Percentiles rank a stretch among this genome's conserved stretches.
Evolutionary conservation across 2,113 vertebrate genomes (phyloP).

Genomic region (Sceloporus tristichus): DNA sequence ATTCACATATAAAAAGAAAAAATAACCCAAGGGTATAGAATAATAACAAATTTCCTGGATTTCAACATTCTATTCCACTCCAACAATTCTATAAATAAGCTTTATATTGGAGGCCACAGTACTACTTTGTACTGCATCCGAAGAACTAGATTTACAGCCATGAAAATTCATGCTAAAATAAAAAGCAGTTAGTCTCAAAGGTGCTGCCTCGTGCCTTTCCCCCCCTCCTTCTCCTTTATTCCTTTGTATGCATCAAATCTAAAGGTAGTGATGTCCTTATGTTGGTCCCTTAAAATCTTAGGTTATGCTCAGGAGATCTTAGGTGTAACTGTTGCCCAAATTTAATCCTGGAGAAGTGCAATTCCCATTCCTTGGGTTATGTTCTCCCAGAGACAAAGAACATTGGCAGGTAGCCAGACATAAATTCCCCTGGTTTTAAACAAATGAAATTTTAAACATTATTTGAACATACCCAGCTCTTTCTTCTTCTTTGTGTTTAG

Average conservation of each 20-base stretch:
- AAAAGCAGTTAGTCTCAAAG: too few relatives aligned
- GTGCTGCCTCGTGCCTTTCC: too few relatives aligned
- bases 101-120: too few relatives aligned
- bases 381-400: not conserved
- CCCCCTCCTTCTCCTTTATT: too few relatives aligned
- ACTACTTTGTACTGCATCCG: too few relatives aligned
- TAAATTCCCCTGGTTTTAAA: not conserved
- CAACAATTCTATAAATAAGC: too few relatives aligned
- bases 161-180: too few relatives aligned
- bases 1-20: too few relatives aligned
- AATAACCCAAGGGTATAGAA: too few relatives aligned
- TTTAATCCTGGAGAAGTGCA: not conserved
- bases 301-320: conserved; percentile 13
- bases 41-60: too few relatives aligned
- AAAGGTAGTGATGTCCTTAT: not conserved
- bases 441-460: conserved; percentile 6
- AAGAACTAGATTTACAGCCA: too few relatives aligned
- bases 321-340: not conserved
- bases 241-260: not conserved
- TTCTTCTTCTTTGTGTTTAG: not conserved
- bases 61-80: too few relatives aligned
- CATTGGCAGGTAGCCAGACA: not conserved
- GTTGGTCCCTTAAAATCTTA: conserved; percentile 6
- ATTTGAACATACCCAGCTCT: conserved; percentile 7
- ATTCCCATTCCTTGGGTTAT: not conserved